phyloP scores from a whole-genome alignment of 92 coral and sea anemone species.

The Anthopleura xanthogrammica region DNA sequence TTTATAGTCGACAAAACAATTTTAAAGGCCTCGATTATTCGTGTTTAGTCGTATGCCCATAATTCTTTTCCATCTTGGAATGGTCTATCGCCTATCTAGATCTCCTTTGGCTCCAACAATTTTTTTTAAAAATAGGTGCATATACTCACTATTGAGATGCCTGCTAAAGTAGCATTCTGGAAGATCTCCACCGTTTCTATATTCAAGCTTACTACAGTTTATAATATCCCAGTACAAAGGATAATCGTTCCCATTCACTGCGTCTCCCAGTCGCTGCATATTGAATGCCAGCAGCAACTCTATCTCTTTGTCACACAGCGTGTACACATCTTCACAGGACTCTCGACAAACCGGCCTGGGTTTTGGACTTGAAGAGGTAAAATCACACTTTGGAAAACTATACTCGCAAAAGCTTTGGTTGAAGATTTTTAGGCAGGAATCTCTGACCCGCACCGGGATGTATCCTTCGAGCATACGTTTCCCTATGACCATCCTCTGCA shows the following conservation, averaged over 20 bases:
- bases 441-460: neutral
- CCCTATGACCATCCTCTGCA: neutral
- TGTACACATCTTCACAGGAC: conserved; percentile 7
- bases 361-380: neutral
- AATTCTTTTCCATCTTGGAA: no score
- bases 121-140: neutral
- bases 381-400: conserved; percentile 24
- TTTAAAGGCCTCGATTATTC: no score
- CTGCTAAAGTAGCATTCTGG: conserved; percentile 25
- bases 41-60: no score
- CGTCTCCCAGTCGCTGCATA: neutral
- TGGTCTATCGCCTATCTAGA: no score
- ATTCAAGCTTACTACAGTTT: neutral
- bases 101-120: no score
- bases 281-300: conserved; percentile 6
- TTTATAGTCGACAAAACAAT: no score
- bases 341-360: conserved; percentile 19
- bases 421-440: conserved; percentile 9
- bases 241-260: neutral
- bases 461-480: conserved; percentile 10
- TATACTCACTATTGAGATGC: conserved; percentile 24
- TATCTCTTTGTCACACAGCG: conserved; percentile 7
- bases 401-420: neutral
- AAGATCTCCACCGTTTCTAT: conserved; percentile 17
- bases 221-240: conserved; percentile 12